These are phyloP conservation scores for Panzeria rudis DNA, from an alignment of 2,888 invertebrate species.

Conservation along the genomic window DNA sequence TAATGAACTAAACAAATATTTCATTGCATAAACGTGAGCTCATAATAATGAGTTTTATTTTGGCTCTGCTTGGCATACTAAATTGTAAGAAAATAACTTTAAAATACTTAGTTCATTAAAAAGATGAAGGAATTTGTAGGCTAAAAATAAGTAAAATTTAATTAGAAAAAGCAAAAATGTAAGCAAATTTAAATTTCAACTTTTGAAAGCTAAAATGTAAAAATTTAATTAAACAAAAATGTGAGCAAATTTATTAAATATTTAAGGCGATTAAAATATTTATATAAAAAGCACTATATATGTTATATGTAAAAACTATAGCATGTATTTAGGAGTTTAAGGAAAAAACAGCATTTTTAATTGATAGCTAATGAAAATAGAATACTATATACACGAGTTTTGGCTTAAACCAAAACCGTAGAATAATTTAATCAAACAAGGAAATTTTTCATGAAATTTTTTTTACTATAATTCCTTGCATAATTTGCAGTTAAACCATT, in stretches of 20 bases:
- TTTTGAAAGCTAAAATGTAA: neutral
- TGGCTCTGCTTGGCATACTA: neutral
- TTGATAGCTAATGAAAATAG: too few species aligned
- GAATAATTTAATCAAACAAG: too few species aligned
- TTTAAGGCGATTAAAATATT: neutral
- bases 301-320: constrained; percentile 25
- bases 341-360: neutral
- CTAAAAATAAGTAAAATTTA: neutral
- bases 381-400: too few species aligned
- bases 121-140: neutral
- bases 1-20: constrained; percentile 67
- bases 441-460: neutral
- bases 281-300: neutral
- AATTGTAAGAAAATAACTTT: neutral
- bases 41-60: neutral
- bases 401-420: too few species aligned
- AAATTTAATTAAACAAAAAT: neutral
- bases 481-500: neutral
- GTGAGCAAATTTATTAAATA: neutral
- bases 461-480: constrained; percentile 1
- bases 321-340: constrained; percentile 43
- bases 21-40: constrained; percentile 34
- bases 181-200: neutral
- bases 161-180: too few species aligned
- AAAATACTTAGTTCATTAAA: neutral